Base-by-base conservation (phyloP, 2,888 invertebrate genomes). In the Amphipoea lucens region DNA sequence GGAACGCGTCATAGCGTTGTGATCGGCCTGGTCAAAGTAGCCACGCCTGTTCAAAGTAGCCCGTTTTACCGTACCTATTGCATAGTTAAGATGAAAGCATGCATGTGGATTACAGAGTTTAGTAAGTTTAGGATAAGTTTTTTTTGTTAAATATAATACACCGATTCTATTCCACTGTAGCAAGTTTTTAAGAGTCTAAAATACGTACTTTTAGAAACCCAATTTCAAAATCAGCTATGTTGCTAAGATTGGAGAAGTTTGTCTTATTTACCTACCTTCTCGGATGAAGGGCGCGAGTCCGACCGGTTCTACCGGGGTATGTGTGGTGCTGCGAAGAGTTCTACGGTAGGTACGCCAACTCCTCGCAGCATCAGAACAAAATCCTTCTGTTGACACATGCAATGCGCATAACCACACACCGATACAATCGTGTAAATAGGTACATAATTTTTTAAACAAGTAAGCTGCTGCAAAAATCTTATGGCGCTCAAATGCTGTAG, bases 141-240 rank as follows among this genome's bases (percentile, higher is more conserved):
- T 14, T 29, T 51, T 63, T 40, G 48, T 23, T 70, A 78, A 40
- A n/a, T 71, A 48, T 42, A 11, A 4, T 14, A 51, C 14, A 51
- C 9, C 14, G 62, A 85, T 40, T 72, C 36, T 67, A 62, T 57
- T 65, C 42, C 2, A 71, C 40, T 29, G 20, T 60, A 54, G 40
- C 1, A 40, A 57, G 23, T 23, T 23, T 23, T 20, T 45, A 14
- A 45, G 29, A 40, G 12, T 11, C 12, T n/a, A 20, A 45, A 62
- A 45, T 48, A 45, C 23, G 54, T 57, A 36, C 11, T 60, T 42
- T 14, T 71, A 23, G 42, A 68, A 42, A 60, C 5, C 1, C 23
- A 62, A 66, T 11, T 17, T 0, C 36, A 42, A 48, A 71, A 40
- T n/a, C 20, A 48, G 11, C 17, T 4, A 51, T 40, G 4, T 45